These are phyloP conservation scores for Lutraria rhynchaena DNA, from an alignment of 1,140 invertebrate genomes.

Conservation along the genomic window DNA sequence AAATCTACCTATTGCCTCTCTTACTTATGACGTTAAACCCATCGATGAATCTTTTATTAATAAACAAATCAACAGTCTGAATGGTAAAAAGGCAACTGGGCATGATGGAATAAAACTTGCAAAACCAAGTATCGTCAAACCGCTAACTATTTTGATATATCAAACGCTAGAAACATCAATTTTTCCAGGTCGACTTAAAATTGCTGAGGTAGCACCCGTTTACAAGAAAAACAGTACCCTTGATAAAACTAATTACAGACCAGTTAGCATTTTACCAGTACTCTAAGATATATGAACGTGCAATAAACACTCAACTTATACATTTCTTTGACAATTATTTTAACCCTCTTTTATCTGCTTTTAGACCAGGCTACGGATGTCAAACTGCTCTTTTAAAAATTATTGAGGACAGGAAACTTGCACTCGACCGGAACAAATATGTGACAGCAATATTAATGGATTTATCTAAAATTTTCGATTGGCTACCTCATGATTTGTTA, in stretches of 20 bases:
- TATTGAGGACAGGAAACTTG: slow-evolving; percentile 22
- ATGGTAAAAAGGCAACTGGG: slow-evolving; percentile 68
- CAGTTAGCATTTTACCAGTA: background rate
- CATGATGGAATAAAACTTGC: background rate
- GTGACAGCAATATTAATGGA: slow-evolving; percentile 23
- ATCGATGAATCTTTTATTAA: slow-evolving; percentile 33
- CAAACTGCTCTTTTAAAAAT: slow-evolving; percentile 31
- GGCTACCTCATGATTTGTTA: slow-evolving; percentile 30
- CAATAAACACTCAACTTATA: background rate
- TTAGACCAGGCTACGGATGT: slow-evolving; percentile 32
- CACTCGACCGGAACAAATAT: slow-evolving; percentile 30
- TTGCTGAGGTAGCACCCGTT: background rate
- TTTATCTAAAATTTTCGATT: slow-evolving; percentile 28
- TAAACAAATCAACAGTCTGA: slow-evolving; percentile 41
- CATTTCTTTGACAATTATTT: slow-evolving; percentile 15
- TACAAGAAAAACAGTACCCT: slow-evolving; percentile 10
- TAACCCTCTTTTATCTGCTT: background rate
- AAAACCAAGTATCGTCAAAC: no score
- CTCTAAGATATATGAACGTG: background rate
- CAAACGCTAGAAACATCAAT: background rate
- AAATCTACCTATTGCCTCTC: background rate
- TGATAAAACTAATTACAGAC: slow-evolving; percentile 12
- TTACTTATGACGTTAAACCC: slow-evolving; percentile 29
- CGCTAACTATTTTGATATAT: no score
- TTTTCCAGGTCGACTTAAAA: background rate